Percentiles rank a stretch among this genome's conserved stretches.
Conservation (phyloP, 1,140 invertebrate genomes). For the Caenorhabditis tropicalis region DNA sequence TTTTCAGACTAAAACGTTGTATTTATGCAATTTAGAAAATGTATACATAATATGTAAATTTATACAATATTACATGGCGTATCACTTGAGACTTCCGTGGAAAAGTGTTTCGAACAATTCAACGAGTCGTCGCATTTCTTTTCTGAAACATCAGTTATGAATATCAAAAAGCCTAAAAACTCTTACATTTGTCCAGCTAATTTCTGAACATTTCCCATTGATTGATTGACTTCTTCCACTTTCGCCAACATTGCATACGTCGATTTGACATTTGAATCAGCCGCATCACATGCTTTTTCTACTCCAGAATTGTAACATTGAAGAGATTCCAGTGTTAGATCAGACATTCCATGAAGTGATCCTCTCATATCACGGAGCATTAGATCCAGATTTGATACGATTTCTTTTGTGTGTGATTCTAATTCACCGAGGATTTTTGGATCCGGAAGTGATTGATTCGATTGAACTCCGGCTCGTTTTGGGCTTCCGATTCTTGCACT, state of each 20-base stretch:
- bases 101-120: slow-evolving; percentile 56
- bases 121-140: slow-evolving; percentile 52
- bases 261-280: slow-evolving; percentile 52
- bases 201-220: slow-evolving; percentile 43
- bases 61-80: too few species aligned
- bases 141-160: slow-evolving; percentile 37
- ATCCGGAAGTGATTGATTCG: not conserved
- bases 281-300: slow-evolving; percentile 51
- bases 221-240: slow-evolving; percentile 54
- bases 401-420: slow-evolving; percentile 46
- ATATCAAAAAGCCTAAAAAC: too few species aligned
- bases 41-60: too few species aligned
- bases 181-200: slow-evolving; percentile 52
- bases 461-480: not conserved
- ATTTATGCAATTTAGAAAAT: too few species aligned
- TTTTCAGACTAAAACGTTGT: too few species aligned
- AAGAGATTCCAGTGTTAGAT: slow-evolving; percentile 53
- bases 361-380: slow-evolving; percentile 53
- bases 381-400: slow-evolving; percentile 48
- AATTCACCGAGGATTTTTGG: slow-evolving; percentile 46
- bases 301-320: slow-evolving; percentile 57
- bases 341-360: slow-evolving; percentile 55
- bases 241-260: slow-evolving; percentile 59
- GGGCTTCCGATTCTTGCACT: slow-evolving; percentile 1
- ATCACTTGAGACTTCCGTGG: slow-evolving; percentile 46